phyloP scores from a whole-genome alignment of 2,888 invertebrate genomes.

The Tachina lurida region DNA sequence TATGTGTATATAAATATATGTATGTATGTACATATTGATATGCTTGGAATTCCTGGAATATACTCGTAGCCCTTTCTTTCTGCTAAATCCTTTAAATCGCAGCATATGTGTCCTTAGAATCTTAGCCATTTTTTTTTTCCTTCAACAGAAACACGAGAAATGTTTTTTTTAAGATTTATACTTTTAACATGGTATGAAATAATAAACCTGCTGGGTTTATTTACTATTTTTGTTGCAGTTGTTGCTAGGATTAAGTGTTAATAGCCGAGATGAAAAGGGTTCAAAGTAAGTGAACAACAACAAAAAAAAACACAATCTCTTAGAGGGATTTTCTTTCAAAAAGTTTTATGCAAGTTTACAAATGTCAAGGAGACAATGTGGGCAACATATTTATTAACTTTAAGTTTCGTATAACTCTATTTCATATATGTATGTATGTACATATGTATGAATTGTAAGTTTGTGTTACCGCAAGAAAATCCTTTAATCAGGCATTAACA shows the following conservation, averaged over 20 bases:
- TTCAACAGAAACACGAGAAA: constrained; percentile 22
- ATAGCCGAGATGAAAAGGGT: constrained; percentile 68
- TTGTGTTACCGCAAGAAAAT: too few species aligned
- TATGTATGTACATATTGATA: not conserved
- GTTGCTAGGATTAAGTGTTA: constrained; percentile 53
- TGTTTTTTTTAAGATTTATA: constrained; percentile 49
- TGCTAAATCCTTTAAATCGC: constrained; percentile 62
- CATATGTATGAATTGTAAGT: not conserved
- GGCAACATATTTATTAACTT: not conserved
- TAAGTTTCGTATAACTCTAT: not conserved
- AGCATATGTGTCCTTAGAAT: constrained; percentile 56
- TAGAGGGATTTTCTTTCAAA: constrained; percentile 23
- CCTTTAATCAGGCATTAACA: too few species aligned
- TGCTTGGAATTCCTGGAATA: not conserved
- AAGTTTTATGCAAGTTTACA: constrained; percentile 42
- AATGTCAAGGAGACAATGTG: constrained; percentile 27
- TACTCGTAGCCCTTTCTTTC: constrained; percentile 22
- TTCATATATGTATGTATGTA: not conserved
- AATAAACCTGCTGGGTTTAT: constrained; percentile 55
- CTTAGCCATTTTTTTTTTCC: constrained; percentile 1
- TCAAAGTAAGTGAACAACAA: constrained; percentile 52
- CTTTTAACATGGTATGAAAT: constrained; percentile 39
- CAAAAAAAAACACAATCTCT: constrained; percentile 42
- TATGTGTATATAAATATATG: not conserved
- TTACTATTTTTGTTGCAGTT: constrained; percentile 20